Conservation (phyloP, 2,113 vertebrate species). For the Melospiza melodia region DNA sequence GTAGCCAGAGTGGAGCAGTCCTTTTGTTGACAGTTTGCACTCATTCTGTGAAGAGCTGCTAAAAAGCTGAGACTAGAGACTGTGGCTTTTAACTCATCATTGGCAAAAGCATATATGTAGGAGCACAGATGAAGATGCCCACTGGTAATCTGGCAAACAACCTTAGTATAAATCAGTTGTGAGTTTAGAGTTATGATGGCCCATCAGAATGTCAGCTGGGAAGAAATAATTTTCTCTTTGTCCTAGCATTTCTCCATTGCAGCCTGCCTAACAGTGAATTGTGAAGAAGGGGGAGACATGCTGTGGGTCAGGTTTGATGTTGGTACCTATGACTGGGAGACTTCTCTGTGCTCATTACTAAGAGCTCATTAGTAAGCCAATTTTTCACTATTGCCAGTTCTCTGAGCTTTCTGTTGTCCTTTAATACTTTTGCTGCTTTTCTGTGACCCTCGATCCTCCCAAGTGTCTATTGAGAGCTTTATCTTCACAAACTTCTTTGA, state of each 20-base stretch:
- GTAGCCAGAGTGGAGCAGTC: not conserved
- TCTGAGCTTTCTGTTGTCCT: constrained; percentile 6
- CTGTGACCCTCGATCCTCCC: not conserved
- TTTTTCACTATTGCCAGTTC: constrained; percentile 19
- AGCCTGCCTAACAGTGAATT: constrained; percentile 24
- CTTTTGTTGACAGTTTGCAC: not conserved
- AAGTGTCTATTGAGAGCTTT: not conserved
- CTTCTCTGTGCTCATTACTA: constrained; percentile 42
- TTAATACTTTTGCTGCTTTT: not conserved
- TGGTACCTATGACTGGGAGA: constrained; percentile 20
- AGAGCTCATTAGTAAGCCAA: constrained; percentile 26
- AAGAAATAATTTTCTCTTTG: constrained; percentile 12
- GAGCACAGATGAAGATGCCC: not conserved
- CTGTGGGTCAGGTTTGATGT: constrained; percentile 14
- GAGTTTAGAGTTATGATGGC: constrained; percentile 1
- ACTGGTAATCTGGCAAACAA: not conserved
- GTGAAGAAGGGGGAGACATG: constrained; percentile 14
- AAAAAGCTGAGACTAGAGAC: not conserved
- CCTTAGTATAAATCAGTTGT: not conserved
- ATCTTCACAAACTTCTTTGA: not conserved
- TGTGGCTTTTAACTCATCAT: not conserved
- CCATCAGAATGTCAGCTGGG: constrained; percentile 22
- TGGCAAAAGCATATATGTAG: not conserved
- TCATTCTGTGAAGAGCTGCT: not conserved
- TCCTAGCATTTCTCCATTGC: constrained; percentile 38